Percentiles rank a stretch among this genome's conserved stretches.
phyloP scores from a whole-genome alignment of 1,140 invertebrate species.

The Drosophila subobscura region DNA sequence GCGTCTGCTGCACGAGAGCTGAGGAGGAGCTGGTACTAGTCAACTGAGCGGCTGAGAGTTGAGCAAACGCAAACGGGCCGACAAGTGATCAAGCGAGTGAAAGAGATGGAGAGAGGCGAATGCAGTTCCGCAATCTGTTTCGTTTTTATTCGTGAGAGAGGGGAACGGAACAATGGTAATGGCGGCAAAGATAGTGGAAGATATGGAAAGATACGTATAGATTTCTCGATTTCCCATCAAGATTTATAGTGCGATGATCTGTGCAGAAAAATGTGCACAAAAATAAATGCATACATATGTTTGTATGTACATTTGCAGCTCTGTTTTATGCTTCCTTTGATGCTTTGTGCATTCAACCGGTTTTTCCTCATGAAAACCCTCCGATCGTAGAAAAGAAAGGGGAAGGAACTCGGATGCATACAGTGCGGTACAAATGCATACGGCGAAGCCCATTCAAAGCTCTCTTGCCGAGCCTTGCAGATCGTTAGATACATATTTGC shows the following conservation, averaged over 20 bases:
- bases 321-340: conserved; percentile 31
- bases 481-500: no score
- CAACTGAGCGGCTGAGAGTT: conserved; percentile 12
- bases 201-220: conserved; percentile 26
- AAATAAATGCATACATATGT: no score
- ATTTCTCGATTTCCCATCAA: conserved; percentile 35
- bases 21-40: conserved; percentile 12
- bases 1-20: conserved; percentile 39
- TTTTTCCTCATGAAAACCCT: conserved; percentile 38
- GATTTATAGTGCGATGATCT: conserved; percentile 25
- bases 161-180: conserved; percentile 25
- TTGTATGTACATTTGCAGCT: conserved; percentile 25
- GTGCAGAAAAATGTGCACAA: neutral
- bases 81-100: conserved; percentile 13
- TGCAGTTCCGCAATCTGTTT: conserved; percentile 30
- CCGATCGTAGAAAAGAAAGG: conserved; percentile 30
- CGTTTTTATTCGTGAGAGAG: neutral
- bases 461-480: no score
- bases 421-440: conserved; percentile 10
- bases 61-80: neutral
- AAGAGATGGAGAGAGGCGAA: neutral
- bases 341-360: conserved; percentile 35
- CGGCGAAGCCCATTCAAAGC: no score
- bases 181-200: conserved; percentile 9
- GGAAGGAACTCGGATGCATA: conserved; percentile 27